These are phyloP conservation scores for Aphaenogaster rudis DNA, from an alignment of 1,140 invertebrate genomes.

Conservation along the genomic window DNA sequence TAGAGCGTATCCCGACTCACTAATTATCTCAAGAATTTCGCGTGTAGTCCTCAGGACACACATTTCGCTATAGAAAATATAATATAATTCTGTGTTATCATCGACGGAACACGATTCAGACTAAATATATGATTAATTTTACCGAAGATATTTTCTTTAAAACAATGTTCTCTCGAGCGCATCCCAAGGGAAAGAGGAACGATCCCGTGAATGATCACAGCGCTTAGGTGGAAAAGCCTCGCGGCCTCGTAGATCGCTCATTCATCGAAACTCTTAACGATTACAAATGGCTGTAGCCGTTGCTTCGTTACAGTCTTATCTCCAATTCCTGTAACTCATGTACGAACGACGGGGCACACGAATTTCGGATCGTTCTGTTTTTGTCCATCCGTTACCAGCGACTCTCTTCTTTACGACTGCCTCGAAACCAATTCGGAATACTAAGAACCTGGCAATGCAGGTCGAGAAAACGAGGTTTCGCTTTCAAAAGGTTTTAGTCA, in stretches of 20 bases:
- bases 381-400: neutral
- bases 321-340: neutral
- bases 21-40: constrained; percentile 28
- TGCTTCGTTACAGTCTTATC: constrained; percentile 27
- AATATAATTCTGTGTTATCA: neutral
- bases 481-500: constrained; percentile 36
- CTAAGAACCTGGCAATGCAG: constrained; percentile 43
- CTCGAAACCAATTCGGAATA: constrained; percentile 45
- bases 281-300: constrained; percentile 41
- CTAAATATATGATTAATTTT: neutral
- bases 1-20: neutral
- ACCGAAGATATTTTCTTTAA: neutral
- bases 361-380: constrained; percentile 44
- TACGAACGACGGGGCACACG: neutral
- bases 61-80: neutral
- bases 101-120: neutral
- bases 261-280: constrained; percentile 58
- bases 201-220: neutral
- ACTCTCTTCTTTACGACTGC: constrained; percentile 30
- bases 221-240: constrained; percentile 55
- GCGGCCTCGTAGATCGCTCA: constrained; percentile 36
- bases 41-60: too few relatives aligned
- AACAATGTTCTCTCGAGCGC: neutral
- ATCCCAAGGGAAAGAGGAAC: neutral
- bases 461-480: constrained; percentile 51